phyloP scores from a whole-genome alignment of 2,797 vertebrate genomes.

The Bradypodion pumilum region DNA sequence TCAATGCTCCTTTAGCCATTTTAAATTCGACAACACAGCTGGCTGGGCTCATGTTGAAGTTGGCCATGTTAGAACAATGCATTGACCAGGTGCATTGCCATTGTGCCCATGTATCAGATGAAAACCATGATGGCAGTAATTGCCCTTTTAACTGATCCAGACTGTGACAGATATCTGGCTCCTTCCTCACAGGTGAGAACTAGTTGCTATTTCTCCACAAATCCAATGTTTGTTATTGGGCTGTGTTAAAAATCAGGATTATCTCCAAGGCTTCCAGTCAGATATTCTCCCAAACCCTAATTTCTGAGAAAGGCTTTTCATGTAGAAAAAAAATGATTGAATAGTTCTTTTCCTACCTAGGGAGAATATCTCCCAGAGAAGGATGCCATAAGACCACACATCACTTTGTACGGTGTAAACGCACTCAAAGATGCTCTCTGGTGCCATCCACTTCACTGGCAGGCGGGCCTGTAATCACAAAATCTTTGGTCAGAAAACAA shows the following conservation, averaged over 20 bases:
- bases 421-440: slow-evolving; percentile 97
- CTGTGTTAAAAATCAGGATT: background rate
- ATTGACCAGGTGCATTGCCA: no score
- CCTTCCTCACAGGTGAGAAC: background rate
- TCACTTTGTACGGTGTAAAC: slow-evolving; percentile 97
- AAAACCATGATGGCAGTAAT: background rate
- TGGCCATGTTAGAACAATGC: no score
- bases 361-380: slow-evolving; percentile 99
- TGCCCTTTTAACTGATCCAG: background rate
- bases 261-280: slow-evolving; percentile 5
- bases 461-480: slow-evolving; percentile 86
- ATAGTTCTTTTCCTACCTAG: slow-evolving; percentile 80
- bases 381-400: slow-evolving; percentile 98
- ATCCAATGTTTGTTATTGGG: background rate
- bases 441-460: slow-evolving; percentile 99
- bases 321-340: background rate
- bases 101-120: background rate
- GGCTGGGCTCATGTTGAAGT: no score
- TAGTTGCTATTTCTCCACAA: background rate
- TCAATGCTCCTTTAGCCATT: no score
- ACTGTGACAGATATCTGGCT: background rate
- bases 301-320: background rate
- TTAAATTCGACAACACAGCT: no score
- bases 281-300: background rate
- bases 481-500: slow-evolving; percentile 19